Percentiles rank a stretch among this genome's conserved stretches.
These are phyloP conservation scores for Patella depressa DNA, from an alignment of 2,888 invertebrate species.

Conservation along the genomic window DNA sequence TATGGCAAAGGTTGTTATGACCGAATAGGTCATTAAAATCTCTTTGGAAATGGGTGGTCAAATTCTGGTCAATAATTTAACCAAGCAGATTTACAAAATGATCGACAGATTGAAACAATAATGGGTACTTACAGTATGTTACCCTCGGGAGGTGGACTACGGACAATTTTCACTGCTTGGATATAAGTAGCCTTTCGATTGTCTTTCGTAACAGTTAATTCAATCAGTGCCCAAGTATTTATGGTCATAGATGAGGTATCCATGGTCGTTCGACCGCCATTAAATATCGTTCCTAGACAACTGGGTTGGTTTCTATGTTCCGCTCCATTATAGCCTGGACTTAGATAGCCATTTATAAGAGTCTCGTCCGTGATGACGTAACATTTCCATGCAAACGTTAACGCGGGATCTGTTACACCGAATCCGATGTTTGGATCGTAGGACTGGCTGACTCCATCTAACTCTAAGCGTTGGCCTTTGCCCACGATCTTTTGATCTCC, in stretches of 20 bases:
- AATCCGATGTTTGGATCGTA: neutral
- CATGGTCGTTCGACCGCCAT: neutral
- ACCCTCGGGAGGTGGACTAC: neutral
- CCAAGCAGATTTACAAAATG: too few relatives aligned
- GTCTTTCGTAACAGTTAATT: neutral
- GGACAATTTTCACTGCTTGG: neutral
- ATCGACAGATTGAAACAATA: too few relatives aligned
- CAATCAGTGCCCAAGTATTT: neutral
- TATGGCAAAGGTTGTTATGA: too few relatives aligned
- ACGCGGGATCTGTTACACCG: neutral
- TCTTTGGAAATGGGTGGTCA: too few relatives aligned
- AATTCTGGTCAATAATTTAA: too few relatives aligned
- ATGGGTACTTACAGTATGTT: neutral
- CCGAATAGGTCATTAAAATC: too few relatives aligned
- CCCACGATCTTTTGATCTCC: conserved; percentile 15
- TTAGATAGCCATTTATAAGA: neutral
- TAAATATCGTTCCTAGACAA: neutral
- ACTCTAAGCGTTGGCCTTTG: neutral
- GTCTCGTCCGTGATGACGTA: neutral
- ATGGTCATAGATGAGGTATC: neutral
- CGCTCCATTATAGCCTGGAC: neutral
- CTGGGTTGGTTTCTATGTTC: neutral
- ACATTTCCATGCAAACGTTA: neutral
- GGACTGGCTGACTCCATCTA: neutral
- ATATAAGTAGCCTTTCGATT: neutral